phyloP scores from a whole-genome alignment of 2,888 invertebrate genomes.

The Arrhopalites spinosus region DNA sequence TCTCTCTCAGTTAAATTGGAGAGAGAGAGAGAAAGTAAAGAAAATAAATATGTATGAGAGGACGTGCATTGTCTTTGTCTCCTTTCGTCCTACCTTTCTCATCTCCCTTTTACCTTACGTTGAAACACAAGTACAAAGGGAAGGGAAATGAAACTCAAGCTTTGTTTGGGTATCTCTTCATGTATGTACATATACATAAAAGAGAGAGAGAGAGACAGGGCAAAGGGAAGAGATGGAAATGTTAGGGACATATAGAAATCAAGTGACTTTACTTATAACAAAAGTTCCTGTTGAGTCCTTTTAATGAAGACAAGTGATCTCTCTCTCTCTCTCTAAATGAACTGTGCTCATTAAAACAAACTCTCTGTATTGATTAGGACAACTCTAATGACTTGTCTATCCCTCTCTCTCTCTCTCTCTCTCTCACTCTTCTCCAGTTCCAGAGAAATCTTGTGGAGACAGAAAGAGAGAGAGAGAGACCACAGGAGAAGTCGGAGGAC shows the following conservation, averaged over 20 bases:
- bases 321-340: no score
- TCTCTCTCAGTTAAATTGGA: conserved; percentile 21
- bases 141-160: not conserved
- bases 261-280: not conserved
- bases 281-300: conserved; percentile 33
- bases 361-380: conserved; percentile 38
- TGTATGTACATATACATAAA: not conserved
- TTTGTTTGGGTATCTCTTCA: conserved; percentile 3
- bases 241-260: not conserved
- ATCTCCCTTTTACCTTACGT: not conserved
- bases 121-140: not conserved
- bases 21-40: not conserved
- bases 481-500: no score
- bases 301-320: conserved; percentile 46
- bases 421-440: not conserved
- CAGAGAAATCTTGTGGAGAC: not conserved
- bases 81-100: no score
- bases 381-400: conserved; percentile 34
- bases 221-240: not conserved
- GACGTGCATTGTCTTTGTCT: conserved; percentile 4
- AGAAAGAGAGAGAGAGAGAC: not conserved
- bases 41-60: conserved; percentile 30
- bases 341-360: conserved; percentile 42
- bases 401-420: not conserved
- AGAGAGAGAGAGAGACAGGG: not conserved